phyloP scores from a whole-genome alignment of 1,140 invertebrate genomes.

The Meloidogyne chitwoodi region DNA sequence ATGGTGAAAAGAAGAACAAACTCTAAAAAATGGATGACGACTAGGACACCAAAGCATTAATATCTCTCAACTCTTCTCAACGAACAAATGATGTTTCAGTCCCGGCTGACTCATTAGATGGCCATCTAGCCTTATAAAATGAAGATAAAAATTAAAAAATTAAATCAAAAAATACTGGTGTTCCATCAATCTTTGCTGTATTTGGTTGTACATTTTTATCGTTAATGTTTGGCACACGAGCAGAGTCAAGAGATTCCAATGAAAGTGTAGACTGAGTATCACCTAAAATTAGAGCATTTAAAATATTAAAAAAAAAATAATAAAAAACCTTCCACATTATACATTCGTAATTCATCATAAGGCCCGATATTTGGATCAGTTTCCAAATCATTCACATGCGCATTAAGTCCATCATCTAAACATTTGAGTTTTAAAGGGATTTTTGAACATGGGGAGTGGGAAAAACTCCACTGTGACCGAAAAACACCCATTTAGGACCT shows the following conservation, averaged over 20 bases:
- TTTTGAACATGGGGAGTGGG: too few species aligned
- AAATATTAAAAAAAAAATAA: background rate
- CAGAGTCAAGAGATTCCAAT: conserved; percentile 51
- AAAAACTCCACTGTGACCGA: too few species aligned
- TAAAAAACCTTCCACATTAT: conserved; percentile 49
- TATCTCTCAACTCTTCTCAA: background rate
- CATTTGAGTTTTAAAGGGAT: background rate
- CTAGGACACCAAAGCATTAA: background rate
- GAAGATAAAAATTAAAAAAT: background rate
- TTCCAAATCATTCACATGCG: conserved; percentile 54
- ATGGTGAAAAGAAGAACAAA: background rate
- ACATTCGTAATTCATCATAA: conserved; percentile 57
- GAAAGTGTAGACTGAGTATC: conserved; percentile 55
- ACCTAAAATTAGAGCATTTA: background rate
- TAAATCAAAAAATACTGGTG: background rate
- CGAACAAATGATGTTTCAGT: conserved; percentile 20
- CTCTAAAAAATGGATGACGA: background rate
- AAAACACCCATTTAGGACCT: too few species aligned
- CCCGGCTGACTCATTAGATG: conserved; percentile 17
- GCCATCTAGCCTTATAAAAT: conserved; percentile 10
- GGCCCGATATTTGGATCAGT: conserved; percentile 57
- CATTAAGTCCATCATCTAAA: conserved; percentile 55
- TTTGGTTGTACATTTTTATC: background rate
- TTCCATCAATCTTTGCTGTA: background rate
- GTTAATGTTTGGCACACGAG: conserved; percentile 9